Percentiles rank a stretch among this genome's conserved stretches.
phyloP scores from a whole-genome alignment of 2,113 vertebrate genomes.

The Bos indicus region DNA sequence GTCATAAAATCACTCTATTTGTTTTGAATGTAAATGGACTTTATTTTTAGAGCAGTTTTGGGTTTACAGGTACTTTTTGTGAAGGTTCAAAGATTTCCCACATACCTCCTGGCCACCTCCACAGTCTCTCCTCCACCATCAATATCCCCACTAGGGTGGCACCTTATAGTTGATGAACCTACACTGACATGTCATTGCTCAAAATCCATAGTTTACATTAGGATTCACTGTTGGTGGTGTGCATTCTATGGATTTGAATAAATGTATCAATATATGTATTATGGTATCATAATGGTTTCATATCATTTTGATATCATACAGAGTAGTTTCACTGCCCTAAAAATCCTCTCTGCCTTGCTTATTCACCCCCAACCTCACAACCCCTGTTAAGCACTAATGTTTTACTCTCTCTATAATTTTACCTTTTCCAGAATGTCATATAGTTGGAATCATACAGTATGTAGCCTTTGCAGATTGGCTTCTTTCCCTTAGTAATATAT shows the following conservation, averaged over 20 bases:
- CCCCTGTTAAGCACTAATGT: neutral
- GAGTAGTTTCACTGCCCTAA: neutral
- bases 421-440: neutral
- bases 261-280: neutral
- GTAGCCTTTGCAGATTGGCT: neutral
- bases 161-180: rapidly evolving
- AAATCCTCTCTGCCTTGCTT: no score
- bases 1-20: neutral
- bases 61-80: neutral
- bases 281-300: neutral
- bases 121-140: neutral
- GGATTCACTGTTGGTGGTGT: neutral
- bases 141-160: neutral
- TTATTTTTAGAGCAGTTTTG: neutral
- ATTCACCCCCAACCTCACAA: neutral
- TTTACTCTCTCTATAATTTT: neutral
- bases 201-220: neutral
- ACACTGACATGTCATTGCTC: rapidly evolving
- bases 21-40: neutral
- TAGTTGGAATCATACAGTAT: neutral
- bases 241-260: neutral
- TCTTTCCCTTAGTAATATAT: neutral
- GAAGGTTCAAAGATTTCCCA: neutral
- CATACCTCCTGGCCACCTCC: neutral
- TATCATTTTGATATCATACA: no score